phyloP scores from a whole-genome alignment of 2,888 invertebrate species.

The Leptinotarsa tumamoca region DNA sequence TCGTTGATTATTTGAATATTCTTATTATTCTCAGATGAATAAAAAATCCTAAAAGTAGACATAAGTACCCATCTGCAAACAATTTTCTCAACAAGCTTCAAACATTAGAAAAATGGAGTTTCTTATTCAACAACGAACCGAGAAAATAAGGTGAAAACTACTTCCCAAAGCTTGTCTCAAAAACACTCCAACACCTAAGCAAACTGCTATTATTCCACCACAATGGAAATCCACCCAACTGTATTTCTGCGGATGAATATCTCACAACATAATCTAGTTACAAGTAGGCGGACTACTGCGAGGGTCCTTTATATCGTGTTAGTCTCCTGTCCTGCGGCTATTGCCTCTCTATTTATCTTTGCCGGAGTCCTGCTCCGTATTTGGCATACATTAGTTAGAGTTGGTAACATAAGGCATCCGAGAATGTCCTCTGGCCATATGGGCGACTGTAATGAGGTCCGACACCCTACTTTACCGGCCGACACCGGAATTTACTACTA shows the following conservation, averaged over 20 bases:
- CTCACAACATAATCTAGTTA: constrained; percentile 63
- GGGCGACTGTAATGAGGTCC: constrained; percentile 59
- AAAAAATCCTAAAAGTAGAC: too few species aligned
- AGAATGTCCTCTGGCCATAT: constrained; percentile 59
- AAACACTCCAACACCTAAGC: constrained; percentile 20
- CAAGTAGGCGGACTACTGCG: constrained; percentile 54
- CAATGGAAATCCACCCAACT: constrained; percentile 10
- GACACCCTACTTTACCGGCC: constrained; percentile 31
- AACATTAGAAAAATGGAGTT: too few species aligned
- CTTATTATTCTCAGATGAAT: too few species aligned
- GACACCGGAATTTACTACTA: constrained; percentile 12
- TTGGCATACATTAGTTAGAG: constrained; percentile 62
- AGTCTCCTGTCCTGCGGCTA: constrained; percentile 64
- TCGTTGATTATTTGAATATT: too few species aligned
- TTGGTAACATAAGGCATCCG: constrained; percentile 63
- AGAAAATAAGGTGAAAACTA: background rate
- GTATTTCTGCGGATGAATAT: constrained; percentile 54
- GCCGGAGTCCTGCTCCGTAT: constrained; percentile 59
- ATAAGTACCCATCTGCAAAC: too few species aligned
- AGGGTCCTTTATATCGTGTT: constrained; percentile 65
- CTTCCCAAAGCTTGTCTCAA: background rate
- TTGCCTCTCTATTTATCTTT: constrained; percentile 66
- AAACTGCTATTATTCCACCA: constrained; percentile 23
- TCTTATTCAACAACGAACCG: too few species aligned
- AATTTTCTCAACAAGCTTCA: too few species aligned